Base-by-base conservation (phyloP, 2,888 invertebrate species). In the Philopedon plagiatum region DNA sequence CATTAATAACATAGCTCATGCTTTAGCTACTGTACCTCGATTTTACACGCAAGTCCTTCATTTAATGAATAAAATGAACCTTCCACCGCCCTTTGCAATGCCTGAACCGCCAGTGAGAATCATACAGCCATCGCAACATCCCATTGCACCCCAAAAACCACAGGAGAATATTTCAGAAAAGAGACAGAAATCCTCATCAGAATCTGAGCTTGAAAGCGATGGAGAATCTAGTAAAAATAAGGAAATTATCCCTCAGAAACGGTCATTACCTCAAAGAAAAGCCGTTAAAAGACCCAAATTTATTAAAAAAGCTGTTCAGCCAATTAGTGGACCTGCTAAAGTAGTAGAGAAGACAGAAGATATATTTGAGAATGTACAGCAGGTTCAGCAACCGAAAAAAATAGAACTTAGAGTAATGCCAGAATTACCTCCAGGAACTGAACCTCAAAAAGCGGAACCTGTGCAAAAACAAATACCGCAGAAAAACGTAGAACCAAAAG, bases 61-160 rank as follows among this genome's bases (percentile, higher is more conserved):
- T 29, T 8, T 34, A 46, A 44, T 29, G 64, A 98, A 98, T 83
- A 94, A 93, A 86, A 96, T 98, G 96, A 94, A 93, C 83, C 85
- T 98, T 57, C 92, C 94, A 15, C 90, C 92, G 46, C 98, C 98
- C 0, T 97, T 98, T 86, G 89, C 84, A 13, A 80, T 83, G 69
- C 83, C 82, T 56, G 85, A 76, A 86, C 87, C 44, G 26, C 75
- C 77, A 41, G 73, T 78, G 13, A 62, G 77, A 34, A 74, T 77
- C 19, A 75, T 78, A 65, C 71, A 37, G 7, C 65, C 41, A 19
- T 37, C 26, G 8, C 54, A 37, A 19, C 44, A 41, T n/a, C 49
- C 57, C 29, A 37, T 41, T n/a, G 21, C 44, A 18, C 65, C 51
- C 84, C 77, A 85, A 85, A 76, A 80, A 71, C 73, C 57, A 58